Evolutionary conservation across 1,140 invertebrate genomes (phyloP).

Genomic region (Thaumetopoea pityocampa): DNA sequence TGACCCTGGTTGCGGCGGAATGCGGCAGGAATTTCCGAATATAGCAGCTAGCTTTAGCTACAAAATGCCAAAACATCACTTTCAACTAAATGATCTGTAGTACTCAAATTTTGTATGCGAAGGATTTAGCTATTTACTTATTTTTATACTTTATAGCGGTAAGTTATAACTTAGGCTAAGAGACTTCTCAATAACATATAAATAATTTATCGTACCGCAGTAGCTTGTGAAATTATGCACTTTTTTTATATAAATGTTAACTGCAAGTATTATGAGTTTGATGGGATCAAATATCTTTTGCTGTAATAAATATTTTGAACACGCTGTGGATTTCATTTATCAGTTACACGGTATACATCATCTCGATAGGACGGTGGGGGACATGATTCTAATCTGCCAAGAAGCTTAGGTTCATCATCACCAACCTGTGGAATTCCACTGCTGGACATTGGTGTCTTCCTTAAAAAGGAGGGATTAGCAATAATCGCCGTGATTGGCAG

Average conservation of each 20-base stretch:
- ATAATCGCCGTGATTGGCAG: too few relatives aligned
- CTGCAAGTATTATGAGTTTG: conserved; percentile 7
- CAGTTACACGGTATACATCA: not conserved
- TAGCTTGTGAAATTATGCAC: conserved; percentile 11
- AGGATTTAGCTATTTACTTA: conserved; percentile 10
- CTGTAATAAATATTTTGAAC: conserved; percentile 17
- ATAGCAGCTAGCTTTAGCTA: conserved; percentile 3
- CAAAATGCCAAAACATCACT: too few relatives aligned
- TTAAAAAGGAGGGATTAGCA: too few relatives aligned
- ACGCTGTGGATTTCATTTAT: not conserved
- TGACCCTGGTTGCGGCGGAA: too few relatives aligned
- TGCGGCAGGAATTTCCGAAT: conserved; percentile 7
- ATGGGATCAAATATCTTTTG: conserved; percentile 5
- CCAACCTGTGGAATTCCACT: too few relatives aligned
- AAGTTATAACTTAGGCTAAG: conserved; percentile 2
- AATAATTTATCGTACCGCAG: not conserved
- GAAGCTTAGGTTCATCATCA: too few relatives aligned
- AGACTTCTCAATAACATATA: conserved; percentile 3
- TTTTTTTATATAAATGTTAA: conserved; percentile 8
- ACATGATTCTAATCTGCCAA: not conserved
- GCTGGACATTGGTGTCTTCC: too few relatives aligned
- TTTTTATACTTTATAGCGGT: conserved; percentile 1
- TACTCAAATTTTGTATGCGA: too few relatives aligned
- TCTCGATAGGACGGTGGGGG: not conserved
- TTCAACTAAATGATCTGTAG: too few relatives aligned